A percentile compares a stretch with the other conserved stretches of the same genome.
Conservation (phyloP, 2,797 vertebrate genomes). For the Bucorvus abyssinicus region DNA sequence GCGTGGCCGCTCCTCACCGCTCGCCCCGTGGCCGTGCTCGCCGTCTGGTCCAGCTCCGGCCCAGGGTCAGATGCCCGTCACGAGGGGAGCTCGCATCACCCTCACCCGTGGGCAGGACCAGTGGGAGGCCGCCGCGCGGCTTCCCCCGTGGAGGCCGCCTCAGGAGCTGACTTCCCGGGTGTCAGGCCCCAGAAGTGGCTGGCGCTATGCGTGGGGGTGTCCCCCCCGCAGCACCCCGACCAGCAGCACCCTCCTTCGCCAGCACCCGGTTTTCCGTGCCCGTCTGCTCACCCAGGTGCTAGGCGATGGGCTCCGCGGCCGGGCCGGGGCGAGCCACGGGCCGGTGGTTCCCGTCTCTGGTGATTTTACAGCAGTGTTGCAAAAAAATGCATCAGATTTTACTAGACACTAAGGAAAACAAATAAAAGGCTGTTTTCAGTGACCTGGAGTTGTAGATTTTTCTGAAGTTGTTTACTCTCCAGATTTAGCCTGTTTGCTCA, state of each 20-base stretch:
- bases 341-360: neutral
- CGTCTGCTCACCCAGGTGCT: neutral
- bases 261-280: neutral
- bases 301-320: neutral
- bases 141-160: neutral
- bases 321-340: neutral
- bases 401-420: conserved; percentile 53
- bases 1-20: neutral
- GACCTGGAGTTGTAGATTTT: neutral
- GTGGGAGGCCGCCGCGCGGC: neutral
- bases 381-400: neutral
- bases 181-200: neutral
- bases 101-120: neutral
- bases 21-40: neutral
- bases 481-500: conserved; percentile 62
- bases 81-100: neutral
- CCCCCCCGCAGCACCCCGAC: neutral
- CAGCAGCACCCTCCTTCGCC: neutral
- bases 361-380: neutral
- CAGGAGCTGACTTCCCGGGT: neutral
- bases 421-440: neutral
- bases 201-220: neutral
- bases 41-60: neutral
- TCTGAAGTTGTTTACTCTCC: conserved; percentile 15
- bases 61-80: neutral